These are phyloP conservation scores for Ceryle rudis DNA, from an alignment of 2,797 vertebrate genomes.

Conservation along the genomic window DNA sequence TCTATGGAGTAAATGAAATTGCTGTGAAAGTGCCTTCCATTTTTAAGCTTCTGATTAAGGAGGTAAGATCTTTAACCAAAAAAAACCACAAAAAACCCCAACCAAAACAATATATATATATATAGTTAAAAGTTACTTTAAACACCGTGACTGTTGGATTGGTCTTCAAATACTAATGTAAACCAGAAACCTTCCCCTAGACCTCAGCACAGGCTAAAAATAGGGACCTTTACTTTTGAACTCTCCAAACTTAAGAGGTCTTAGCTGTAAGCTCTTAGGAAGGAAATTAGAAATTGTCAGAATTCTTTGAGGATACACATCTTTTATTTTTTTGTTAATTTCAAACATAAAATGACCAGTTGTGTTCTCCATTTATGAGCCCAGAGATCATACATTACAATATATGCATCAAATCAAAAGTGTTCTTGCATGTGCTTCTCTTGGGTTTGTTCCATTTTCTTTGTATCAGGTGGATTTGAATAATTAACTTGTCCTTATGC, in stretches of 20 bases:
- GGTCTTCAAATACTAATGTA: background rate
- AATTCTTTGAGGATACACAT: background rate
- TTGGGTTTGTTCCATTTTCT: background rate
- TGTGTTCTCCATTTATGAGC: background rate
- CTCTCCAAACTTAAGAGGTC: background rate
- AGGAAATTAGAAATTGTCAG: background rate
- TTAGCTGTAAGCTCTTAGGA: background rate
- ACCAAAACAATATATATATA: no score
- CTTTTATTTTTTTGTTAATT: background rate
- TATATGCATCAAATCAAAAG: background rate
- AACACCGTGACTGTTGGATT: background rate
- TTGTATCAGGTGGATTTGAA: background rate
- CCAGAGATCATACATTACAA: background rate
- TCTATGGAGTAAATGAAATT: constrained; percentile 98
- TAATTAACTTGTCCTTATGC: background rate
- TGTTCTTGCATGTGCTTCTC: background rate
- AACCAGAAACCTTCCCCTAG: background rate
- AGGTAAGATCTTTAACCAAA: constrained; percentile 81
- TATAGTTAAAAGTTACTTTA: background rate
- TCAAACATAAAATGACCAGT: background rate
- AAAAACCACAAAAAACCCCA: background rate
- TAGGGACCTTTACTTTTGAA: background rate
- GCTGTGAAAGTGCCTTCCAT: constrained; percentile 99
- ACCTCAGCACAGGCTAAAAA: background rate
- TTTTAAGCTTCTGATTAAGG: constrained; percentile 99